Conservation (phyloP, 2,888 invertebrate genomes). For the Eretmocerus hayati region DNA sequence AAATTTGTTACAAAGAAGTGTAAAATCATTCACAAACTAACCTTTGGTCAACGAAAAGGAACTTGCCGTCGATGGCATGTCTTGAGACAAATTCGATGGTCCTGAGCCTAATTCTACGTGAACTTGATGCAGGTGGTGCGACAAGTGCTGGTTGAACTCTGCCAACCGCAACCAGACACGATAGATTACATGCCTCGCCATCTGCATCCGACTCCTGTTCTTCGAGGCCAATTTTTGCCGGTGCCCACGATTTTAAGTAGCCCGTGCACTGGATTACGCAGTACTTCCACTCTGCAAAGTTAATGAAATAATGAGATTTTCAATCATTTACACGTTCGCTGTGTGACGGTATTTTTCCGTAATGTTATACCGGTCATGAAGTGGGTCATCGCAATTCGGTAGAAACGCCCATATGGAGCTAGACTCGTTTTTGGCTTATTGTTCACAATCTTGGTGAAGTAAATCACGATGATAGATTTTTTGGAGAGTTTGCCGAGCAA, state of each 20-base stretch:
- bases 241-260: conserved; percentile 86
- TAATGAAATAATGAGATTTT: no score
- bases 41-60: conserved; percentile 89
- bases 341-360: no score
- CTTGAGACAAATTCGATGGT: conserved; percentile 74
- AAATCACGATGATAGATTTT: no score
- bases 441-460: no score
- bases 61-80: conserved; percentile 86
- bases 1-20: no score
- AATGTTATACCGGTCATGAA: no score
- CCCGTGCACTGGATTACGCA: conserved; percentile 88
- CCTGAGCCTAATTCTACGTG: conserved; percentile 50
- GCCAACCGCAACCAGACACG: conserved; percentile 85
- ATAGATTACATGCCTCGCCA: conserved; percentile 61
- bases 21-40: conserved; percentile 41
- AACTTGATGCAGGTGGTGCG: conserved; percentile 24
- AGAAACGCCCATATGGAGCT: no score
- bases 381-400: no score
- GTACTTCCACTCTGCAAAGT: conserved; percentile 68
- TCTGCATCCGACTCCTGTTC: conserved; percentile 58
- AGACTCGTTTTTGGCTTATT: no score
- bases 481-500: no score
- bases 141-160: conserved; percentile 52
- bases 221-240: conserved; percentile 66
- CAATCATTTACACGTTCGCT: no score